A percentile compares a stretch with the other conserved stretches of the same genome.
These are phyloP conservation scores for Aphidoletes aphidimyza DNA, from an alignment of 2,888 invertebrate genomes.

Conservation along the genomic window DNA sequence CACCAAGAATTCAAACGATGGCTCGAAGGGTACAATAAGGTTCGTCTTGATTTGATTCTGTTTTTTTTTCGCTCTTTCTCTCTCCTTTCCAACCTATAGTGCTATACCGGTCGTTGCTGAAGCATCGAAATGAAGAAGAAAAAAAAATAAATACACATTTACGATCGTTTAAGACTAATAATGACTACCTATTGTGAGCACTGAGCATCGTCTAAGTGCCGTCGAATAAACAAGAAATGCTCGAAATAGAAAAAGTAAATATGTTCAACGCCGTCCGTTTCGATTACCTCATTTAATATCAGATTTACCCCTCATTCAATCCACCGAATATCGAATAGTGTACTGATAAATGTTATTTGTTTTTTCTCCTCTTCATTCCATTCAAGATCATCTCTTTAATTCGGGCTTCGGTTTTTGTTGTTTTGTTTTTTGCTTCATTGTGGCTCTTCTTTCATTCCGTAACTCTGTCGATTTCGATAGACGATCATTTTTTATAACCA, in stretches of 20 bases:
- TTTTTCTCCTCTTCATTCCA: not conserved
- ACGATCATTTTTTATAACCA: too few relatives aligned
- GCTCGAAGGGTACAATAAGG: too few relatives aligned
- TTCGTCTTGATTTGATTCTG: not conserved
- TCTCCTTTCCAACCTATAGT: not conserved
- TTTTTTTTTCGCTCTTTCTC: not conserved
- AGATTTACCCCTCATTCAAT: constrained; percentile 28
- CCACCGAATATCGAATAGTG: not conserved
- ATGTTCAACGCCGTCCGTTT: not conserved
- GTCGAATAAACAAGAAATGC: constrained; percentile 12
- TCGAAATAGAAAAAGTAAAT: not conserved
- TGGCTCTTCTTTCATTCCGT: not conserved
- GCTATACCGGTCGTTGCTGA: not conserved
- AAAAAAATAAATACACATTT: not conserved
- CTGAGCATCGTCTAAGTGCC: constrained; percentile 5
- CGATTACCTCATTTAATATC: constrained; percentile 33
- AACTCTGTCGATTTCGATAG: too few relatives aligned
- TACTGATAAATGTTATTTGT: not conserved
- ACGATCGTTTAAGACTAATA: constrained; percentile 49
- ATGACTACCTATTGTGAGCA: constrained; percentile 40
- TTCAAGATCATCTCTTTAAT: not conserved
- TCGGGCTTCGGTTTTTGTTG: not conserved
- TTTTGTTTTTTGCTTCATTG: not conserved
- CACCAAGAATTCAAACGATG: too few relatives aligned
- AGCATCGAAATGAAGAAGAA: not conserved